Evolutionary conservation across 2,113 vertebrate species (phyloP).

Genomic region (Empidonax traillii): DNA sequence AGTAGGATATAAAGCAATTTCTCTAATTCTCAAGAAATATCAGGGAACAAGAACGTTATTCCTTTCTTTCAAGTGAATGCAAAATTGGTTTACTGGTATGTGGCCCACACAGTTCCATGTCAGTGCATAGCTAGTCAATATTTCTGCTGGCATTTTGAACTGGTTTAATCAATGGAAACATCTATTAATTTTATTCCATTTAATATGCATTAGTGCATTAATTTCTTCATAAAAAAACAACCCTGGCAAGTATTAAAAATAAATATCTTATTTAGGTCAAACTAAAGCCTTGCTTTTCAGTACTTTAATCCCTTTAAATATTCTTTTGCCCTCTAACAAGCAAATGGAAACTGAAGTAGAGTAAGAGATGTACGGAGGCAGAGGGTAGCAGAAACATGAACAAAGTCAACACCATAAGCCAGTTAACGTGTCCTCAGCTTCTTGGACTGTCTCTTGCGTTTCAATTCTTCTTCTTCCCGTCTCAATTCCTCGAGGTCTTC

Average conservation of each 20-base stretch:
- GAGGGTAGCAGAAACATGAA: conserved; percentile 44
- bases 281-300: conserved; percentile 62
- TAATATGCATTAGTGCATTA: conserved; percentile 71
- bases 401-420: not conserved
- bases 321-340: conserved; percentile 63
- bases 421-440: conserved; percentile 79
- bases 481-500: conserved; percentile 89
- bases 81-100: conserved; percentile 35
- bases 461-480: conserved; percentile 84
- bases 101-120: conserved; percentile 46
- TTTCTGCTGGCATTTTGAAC: conserved; percentile 71
- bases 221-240: conserved; percentile 64
- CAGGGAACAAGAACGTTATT: conserved; percentile 39
- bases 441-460: conserved; percentile 76
- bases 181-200: conserved; percentile 37
- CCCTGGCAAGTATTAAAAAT: conserved; percentile 68
- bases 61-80: conserved; percentile 36
- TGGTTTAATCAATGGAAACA: conserved; percentile 53
- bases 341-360: conserved; percentile 61
- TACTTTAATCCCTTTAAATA: conserved; percentile 59
- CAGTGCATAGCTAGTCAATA: conserved; percentile 75
- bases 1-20: not conserved
- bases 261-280: conserved; percentile 69
- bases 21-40: conserved; percentile 26
- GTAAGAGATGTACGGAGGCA: conserved; percentile 46